Evolutionary conservation across 1,140 invertebrate species (phyloP), one percentile per base, ranked within the genome.

Genomic region (Lordiphosa stackelbergi): DNA sequence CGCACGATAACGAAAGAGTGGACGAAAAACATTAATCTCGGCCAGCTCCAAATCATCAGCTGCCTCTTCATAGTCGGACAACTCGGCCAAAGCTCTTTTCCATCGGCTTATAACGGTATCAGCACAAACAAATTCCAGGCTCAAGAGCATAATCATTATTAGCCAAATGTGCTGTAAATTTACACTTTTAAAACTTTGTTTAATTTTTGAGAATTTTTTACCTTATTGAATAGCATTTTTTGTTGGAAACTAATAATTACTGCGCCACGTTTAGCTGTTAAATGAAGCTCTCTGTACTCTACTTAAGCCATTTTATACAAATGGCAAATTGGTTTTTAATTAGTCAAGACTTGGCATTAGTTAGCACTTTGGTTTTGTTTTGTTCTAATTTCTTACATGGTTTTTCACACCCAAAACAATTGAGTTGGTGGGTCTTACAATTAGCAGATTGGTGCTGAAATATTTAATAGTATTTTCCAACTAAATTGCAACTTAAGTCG

Each of bases 21-120:
- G 85, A 6, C 85, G 79, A 42, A 86, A 86, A 0, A 86, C 70
- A 66, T 86, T 85, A 0, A 86, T 78, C 48, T 86, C 85, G 0
- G 85, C 85, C 31, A 86, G 49, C 28, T 86, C 81, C 85, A 86
- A 54, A 46, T 86, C 85, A 61, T 85, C 70, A 1, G 47, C 53
- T 0, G 45, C 35, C 54, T 85, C 85, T n/a, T 73, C 85, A n/a
- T 73, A 78, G 35, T 75, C 75, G 1, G 52, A 63, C 19, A 77
- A 13, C 12, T 83, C 61, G 3, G 53, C 54, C n/a, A 83, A 28
- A 4, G 78, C 78, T 31, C 77, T 74, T 0, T 65, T 53, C 6
- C 83, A 19, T 31, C 77, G 57, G 38, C 28, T 56, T 19, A 31
- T 73, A 41, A 68, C 54, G 9, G 73, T 69, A 53, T 57, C 65